Conservation (phyloP, 2,888 invertebrate genomes). For the Drosophila pegasa region DNA sequence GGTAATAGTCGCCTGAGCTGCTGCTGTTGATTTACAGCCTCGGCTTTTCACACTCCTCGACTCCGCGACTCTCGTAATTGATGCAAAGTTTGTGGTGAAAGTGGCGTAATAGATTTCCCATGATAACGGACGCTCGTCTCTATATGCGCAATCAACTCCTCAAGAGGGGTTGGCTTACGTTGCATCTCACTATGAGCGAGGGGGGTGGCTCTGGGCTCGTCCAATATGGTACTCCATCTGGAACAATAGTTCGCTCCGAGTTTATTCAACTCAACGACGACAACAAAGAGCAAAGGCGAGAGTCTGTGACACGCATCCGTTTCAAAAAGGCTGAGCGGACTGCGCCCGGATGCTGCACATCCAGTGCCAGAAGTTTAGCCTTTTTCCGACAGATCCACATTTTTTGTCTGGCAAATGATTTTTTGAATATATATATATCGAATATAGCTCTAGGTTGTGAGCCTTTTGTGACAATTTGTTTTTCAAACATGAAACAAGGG, state of each 20-base stretch:
- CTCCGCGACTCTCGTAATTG: conserved; percentile 3
- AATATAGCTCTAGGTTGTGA: no score
- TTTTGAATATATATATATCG: background rate
- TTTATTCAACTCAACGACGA: conserved; percentile 70
- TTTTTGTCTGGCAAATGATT: no score
- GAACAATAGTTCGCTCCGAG: conserved; percentile 46
- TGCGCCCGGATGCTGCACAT: conserved; percentile 58
- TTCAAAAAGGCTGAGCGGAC: conserved; percentile 13
- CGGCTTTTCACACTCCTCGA: conserved; percentile 49
- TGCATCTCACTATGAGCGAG: conserved; percentile 21
- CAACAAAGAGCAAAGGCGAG: conserved; percentile 33
- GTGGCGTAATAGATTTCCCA: conserved; percentile 55
- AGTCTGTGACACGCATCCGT: conserved; percentile 55
- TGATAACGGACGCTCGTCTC: conserved; percentile 26
- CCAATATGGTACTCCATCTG: conserved; percentile 39
- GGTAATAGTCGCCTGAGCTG: conserved; percentile 47
- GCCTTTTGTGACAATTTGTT: no score
- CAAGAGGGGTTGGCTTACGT: conserved; percentile 36
- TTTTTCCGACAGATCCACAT: background rate
- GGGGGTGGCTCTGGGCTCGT: conserved; percentile 44
- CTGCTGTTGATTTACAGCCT: conserved; percentile 50
- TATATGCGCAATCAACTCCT: conserved; percentile 52
- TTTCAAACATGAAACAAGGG: no score
- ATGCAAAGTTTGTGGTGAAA: conserved; percentile 62
- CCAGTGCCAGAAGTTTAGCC: background rate